phyloP scores from a whole-genome alignment of 2,797 vertebrate species.

The Anguilla marmorata region DNA sequence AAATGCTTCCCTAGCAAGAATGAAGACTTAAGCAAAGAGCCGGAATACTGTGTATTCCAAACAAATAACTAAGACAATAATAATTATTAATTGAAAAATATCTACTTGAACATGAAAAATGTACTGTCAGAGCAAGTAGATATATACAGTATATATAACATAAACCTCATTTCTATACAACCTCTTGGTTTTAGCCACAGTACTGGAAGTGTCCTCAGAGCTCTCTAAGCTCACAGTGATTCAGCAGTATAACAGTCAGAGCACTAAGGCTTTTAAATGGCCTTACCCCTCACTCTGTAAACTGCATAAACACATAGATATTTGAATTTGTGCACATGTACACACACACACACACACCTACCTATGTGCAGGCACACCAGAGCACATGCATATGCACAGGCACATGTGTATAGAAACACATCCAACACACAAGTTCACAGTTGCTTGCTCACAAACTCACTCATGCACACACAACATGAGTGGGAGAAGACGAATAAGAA shows the following conservation, averaged over 20 bases:
- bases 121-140: background rate
- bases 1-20: background rate
- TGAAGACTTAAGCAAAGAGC: background rate
- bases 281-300: background rate
- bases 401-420: background rate
- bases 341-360: background rate
- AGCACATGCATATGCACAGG: background rate
- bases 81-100: background rate
- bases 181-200: background rate
- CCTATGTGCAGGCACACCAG: background rate
- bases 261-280: background rate
- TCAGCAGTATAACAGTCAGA: background rate
- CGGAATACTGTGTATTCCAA: constrained; percentile 3
- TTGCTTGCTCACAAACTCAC: background rate
- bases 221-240: background rate
- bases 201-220: background rate
- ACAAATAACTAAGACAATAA: background rate
- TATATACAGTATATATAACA: background rate
- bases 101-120: background rate
- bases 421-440: background rate
- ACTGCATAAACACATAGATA: background rate
- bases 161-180: background rate
- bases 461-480: background rate
- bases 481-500: constrained; percentile 39
- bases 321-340: background rate